Evolutionary conservation across 2,888 invertebrate genomes (phyloP), one percentile per base, ranked within the genome.

Genomic region (Agelastica alni): DNA sequence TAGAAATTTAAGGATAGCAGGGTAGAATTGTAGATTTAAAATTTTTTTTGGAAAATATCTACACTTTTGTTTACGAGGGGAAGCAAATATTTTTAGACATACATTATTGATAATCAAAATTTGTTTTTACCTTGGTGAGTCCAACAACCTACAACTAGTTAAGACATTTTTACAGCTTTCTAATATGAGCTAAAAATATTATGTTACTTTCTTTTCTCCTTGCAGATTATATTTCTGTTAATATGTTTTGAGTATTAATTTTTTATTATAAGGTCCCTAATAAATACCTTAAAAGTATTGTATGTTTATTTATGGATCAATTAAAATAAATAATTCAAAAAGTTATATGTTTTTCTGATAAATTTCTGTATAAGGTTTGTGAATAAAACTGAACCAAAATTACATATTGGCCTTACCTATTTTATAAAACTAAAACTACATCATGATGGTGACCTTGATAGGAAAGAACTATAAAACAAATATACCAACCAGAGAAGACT

Each of bases 221-320:
- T 28, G 17, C 14, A 4, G 31, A 31, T 31, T n/a, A 7, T 9
- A 36, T 36, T 36, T 37, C 6, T 22, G 6, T 32, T 28, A n/a
- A 28, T 28, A 28, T 7, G 28, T 26, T 46, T 46, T 12, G 6
- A 36, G 26, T 28, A 37, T 12, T 37, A 9, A 22, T 28, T 20
- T 26, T 46, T 36, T 46, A 36, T 46, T 36, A 28, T 45, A 28
- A 36, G 31, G 16, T 46, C 60, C 63, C 43, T 14, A 46, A 46
- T 18, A 32, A 28, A 37, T 18, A 22, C 48, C 44, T 52, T 44
- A 31, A 46, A 36, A 34, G 39, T 46, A 56, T 47, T 48, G 48
- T 52, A 48, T 56, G 56, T 51, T 56, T 52, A 52, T 52, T 56
- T 56, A 52, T 56, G 48, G 56, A 56, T 56, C 47, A 56, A 54